Conservation (phyloP, 2,888 invertebrate genomes). For the Euplagia quadripunctaria region DNA sequence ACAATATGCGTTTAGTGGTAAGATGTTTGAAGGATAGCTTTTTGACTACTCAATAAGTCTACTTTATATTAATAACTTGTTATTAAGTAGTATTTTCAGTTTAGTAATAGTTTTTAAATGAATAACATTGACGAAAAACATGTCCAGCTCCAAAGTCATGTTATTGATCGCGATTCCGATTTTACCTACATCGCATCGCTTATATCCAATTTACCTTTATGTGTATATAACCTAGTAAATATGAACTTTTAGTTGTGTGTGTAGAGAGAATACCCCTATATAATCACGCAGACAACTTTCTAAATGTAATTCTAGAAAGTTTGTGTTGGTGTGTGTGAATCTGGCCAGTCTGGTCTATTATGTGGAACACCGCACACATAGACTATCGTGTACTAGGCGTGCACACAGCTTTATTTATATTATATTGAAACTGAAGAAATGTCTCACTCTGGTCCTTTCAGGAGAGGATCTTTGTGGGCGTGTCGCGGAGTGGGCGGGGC, state of each 20-base stretch:
- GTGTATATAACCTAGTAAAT: constrained; percentile 39
- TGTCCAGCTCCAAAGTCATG: constrained; percentile 11
- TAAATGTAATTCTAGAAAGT: constrained; percentile 27
- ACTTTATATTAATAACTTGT: background rate
- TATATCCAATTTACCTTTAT: constrained; percentile 47
- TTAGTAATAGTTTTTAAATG: constrained; percentile 11
- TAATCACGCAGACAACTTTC: constrained; percentile 34
- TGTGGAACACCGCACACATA: constrained; percentile 43
- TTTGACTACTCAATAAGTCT: background rate
- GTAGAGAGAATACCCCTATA: constrained; percentile 27
- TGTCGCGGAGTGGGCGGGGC: constrained; percentile 78
- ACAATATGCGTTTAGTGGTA: no score
- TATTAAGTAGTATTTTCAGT: no score
- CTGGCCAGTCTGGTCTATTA: constrained; percentile 14
- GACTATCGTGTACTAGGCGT: constrained; percentile 39
- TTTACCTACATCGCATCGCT: constrained; percentile 43
- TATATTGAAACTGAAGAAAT: constrained; percentile 77
- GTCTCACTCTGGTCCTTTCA: constrained; percentile 72
- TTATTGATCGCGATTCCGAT: constrained; percentile 54
- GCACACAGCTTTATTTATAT: constrained; percentile 66
- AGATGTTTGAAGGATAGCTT: no score
- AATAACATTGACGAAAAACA: background rate
- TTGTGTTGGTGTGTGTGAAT: constrained; percentile 27
- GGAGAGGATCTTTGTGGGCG: constrained; percentile 79
- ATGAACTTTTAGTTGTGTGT: constrained; percentile 30